Percentiles rank a stretch among this genome's conserved stretches.
phyloP scores from a whole-genome alignment of 2,888 invertebrate species.

The Sinopyrophorus schimmeli region DNA sequence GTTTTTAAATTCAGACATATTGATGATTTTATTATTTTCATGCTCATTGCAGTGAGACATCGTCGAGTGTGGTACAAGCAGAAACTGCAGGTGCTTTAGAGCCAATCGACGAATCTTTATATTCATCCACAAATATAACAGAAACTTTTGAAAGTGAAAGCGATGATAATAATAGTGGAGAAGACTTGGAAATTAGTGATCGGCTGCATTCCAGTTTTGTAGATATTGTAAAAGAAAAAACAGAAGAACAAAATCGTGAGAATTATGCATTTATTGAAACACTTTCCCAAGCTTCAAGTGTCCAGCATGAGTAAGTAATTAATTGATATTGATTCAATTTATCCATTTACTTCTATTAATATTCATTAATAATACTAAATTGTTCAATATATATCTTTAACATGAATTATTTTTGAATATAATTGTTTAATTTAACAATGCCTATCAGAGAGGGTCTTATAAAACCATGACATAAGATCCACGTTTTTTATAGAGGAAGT shows the following conservation, averaged over 20 bases:
- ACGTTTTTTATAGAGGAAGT: too few relatives aligned
- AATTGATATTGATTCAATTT: too few relatives aligned
- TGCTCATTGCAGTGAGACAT: conserved; percentile 59
- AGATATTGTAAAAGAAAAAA: conserved; percentile 36
- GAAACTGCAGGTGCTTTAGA: too few relatives aligned
- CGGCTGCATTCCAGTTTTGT: conserved; percentile 39
- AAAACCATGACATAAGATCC: too few relatives aligned
- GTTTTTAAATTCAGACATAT: too few relatives aligned
- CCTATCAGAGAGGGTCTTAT: too few relatives aligned
- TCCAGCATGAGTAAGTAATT: conserved; percentile 62
- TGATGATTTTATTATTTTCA: conserved; percentile 23
- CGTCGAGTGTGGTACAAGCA: conserved; percentile 64
- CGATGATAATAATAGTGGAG: conserved; percentile 14
- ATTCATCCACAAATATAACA: conserved; percentile 22
- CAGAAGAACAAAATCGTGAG: conserved; percentile 51
- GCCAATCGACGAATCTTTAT: conserved; percentile 8
- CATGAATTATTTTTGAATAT: too few relatives aligned
- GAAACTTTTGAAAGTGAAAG: conserved; percentile 6
- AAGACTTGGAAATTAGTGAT: conserved; percentile 31
- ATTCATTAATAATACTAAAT: too few relatives aligned
- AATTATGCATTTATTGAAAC: conserved; percentile 60
- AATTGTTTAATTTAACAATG: too few relatives aligned
- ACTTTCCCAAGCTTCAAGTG: conserved; percentile 61
- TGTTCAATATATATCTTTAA: too few relatives aligned
- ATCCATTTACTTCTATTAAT: too few relatives aligned